phyloP scores from a whole-genome alignment of 2,113 vertebrate species.

The Pelvicachromis taeniatus region DNA sequence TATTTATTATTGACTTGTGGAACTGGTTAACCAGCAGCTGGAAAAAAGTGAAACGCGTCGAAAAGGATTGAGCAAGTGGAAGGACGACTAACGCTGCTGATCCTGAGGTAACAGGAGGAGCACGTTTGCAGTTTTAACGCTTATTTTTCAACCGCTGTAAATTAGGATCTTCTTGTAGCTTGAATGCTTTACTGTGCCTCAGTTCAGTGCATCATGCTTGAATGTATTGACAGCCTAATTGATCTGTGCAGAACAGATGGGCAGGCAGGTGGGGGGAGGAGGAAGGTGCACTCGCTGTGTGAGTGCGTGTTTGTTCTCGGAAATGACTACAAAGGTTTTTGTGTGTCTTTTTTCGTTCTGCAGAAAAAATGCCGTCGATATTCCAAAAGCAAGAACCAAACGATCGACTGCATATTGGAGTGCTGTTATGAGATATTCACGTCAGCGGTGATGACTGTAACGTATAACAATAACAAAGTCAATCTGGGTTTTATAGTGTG shows the following conservation, averaged over 20 bases:
- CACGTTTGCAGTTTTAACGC: neutral
- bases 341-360: neutral
- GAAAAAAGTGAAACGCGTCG: neutral
- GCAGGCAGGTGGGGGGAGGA: constrained; percentile 24
- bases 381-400: neutral
- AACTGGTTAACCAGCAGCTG: constrained; percentile 5
- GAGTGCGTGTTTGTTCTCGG: neutral
- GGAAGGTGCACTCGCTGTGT: neutral
- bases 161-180: neutral
- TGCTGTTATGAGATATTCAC: neutral
- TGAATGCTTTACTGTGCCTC: neutral
- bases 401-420: neutral
- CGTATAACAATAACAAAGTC: neutral
- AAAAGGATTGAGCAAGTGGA: neutral
- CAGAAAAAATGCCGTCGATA: constrained; percentile 3
- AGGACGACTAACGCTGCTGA: neutral
- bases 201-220: neutral
- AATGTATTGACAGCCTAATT: constrained; percentile 55
- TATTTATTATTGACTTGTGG: neutral
- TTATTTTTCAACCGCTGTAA: neutral
- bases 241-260: constrained; percentile 61
- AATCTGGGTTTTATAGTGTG: neutral
- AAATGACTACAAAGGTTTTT: constrained; percentile 24
- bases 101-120: constrained; percentile 33
- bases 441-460: neutral